Evolutionary conservation across 2,113 vertebrate species (phyloP).

Genomic region (Eupsittula cactorum): DNA sequence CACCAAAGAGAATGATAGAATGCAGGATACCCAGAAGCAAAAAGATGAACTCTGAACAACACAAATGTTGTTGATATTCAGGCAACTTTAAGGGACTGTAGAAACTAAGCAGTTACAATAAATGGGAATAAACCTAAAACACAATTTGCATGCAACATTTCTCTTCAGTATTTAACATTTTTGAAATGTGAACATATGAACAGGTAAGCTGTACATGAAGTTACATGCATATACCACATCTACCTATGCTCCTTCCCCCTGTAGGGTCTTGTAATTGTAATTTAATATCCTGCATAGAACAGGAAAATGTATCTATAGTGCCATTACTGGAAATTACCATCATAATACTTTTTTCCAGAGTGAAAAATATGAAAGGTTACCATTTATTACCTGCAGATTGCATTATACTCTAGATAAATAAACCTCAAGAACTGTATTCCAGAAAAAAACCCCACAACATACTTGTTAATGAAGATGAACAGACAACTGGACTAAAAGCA

Average conservation of each 20-base stretch:
- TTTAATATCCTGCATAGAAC: neutral
- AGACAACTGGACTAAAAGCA: neutral
- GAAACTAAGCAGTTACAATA: neutral
- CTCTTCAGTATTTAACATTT: neutral
- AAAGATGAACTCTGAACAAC: neutral
- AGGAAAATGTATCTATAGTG: slow-evolving; percentile 3
- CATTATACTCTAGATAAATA: neutral
- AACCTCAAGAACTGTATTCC: neutral
- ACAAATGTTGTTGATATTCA: neutral
- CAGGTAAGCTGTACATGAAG: neutral
- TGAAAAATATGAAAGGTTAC: neutral
- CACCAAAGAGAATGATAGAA: neutral
- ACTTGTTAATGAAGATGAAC: neutral
- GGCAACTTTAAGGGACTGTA: neutral
- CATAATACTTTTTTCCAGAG: neutral
- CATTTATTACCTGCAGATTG: slow-evolving; percentile 29
- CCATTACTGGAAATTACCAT: neutral
- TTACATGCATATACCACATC: neutral
- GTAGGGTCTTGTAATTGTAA: slow-evolving; percentile 11
- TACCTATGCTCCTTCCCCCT: neutral
- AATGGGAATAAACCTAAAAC: neutral
- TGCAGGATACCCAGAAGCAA: neutral
- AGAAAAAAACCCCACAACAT: neutral
- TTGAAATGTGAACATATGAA: neutral
- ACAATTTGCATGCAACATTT: neutral